Base-by-base conservation (phyloP, 2,113 vertebrate species). In the Spermophilus dauricus region DNA sequence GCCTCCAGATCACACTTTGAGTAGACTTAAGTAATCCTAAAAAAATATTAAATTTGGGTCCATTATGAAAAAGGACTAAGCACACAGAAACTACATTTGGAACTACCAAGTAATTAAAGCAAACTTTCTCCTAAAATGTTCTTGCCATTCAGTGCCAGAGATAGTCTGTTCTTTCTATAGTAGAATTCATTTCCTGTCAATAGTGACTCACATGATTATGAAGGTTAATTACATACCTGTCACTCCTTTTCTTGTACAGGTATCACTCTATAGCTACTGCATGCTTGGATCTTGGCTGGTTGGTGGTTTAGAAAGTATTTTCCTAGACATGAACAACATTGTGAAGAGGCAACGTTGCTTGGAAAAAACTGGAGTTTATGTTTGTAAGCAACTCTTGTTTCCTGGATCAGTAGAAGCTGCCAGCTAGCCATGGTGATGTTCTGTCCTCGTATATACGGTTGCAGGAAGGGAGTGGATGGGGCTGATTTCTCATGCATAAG, bases 141-240 rank as follows among this genome's bases (percentile, higher is more conserved):
- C 48, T 48, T 78, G 26, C 5, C 39, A 37, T 76, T 88, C 2
- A 53, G 65, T 93, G 87, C 12, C 11, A 51, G 67, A 77, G 89
- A 70, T 58, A 81, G 39, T 45, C 17, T 69, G 37, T 17, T 72
- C 34, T 90, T 86, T 37, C 32, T 89, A 13, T 51, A 51, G 7
- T 1, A 73, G 70, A 95, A 88, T 56, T 92, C 61, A 67, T 67
- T 73, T 94, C 39, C 18, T 85, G 51, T 73, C 53, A 95, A 39
- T 9, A 82, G 45, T 67, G 70, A 61, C 34, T 88, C 18, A 81
- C 3, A 24, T 16, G 72, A 81, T 37, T 37, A 53, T 5, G 84
- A 89, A 78, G 30, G 82, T 61, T 39, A 86, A 30, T 14, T 77
- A 85, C 82, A 13, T 32, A 53, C 80, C 42, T 86, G 69, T 77